A percentile compares a stretch with the other conserved stretches of the same genome.
phyloP scores from a whole-genome alignment of 2,113 vertebrate genomes.

The Melanostigma gelatinosum region DNA sequence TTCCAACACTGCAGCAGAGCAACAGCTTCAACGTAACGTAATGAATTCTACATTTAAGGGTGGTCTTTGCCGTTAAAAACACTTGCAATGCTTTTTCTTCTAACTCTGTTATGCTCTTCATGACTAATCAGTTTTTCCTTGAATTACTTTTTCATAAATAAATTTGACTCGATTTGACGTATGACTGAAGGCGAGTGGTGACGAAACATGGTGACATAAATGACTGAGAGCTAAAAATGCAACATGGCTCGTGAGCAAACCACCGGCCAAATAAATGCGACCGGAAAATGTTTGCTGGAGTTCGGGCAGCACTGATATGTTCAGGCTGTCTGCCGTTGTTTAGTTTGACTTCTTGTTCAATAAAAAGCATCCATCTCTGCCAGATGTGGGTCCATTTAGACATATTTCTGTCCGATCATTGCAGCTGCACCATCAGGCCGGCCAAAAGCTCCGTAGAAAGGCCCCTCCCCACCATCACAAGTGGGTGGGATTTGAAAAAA shows the following conservation, averaged over 20 bases:
- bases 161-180: conserved; percentile 19
- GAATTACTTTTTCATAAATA: neutral
- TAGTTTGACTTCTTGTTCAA: neutral
- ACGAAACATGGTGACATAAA: conserved; percentile 19
- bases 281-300: neutral
- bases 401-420: neutral
- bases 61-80: neutral
- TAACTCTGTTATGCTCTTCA: neutral
- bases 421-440: neutral
- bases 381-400: neutral
- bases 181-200: conserved; percentile 13
- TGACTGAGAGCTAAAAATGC: conserved; percentile 19
- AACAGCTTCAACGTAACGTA: neutral
- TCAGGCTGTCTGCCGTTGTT: neutral
- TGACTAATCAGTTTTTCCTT: conserved; percentile 17
- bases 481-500: conserved; percentile 15
- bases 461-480: neutral
- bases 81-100: neutral
- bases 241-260: conserved; percentile 9
- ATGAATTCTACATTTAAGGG: neutral
- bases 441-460: neutral
- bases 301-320: neutral
- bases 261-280: neutral
- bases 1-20: neutral
- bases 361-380: neutral